Conservation (phyloP, 1,140 invertebrate genomes). For the roundworm (Caenorhabditis elegans) region WBcel235 BX284605.5:13419501-13420000, state of each 20-base stretch:
- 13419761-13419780: neutral
- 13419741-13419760: neutral
- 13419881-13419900: slow-evolving; percentile 14
- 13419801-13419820: neutral
- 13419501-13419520: neutral
- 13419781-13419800: neutral
- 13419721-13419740: no score
- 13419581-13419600: neutral
- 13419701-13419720: no score
- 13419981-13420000: slow-evolving; percentile 15
- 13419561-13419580: neutral
- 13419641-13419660: no score
- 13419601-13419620: neutral
- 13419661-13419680: neutral
- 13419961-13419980: neutral
- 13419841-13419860: neutral
- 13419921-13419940: no score
- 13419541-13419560: neutral
- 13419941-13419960: no score
- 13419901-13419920: neutral
- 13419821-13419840: neutral
- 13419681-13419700: no score
- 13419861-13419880: slow-evolving; percentile 10
- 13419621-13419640: neutral
- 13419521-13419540: neutral